These are phyloP conservation scores for Pachyuromys duprasi DNA, from an alignment of 2,797 vertebrate species.

Conservation along the genomic window DNA sequence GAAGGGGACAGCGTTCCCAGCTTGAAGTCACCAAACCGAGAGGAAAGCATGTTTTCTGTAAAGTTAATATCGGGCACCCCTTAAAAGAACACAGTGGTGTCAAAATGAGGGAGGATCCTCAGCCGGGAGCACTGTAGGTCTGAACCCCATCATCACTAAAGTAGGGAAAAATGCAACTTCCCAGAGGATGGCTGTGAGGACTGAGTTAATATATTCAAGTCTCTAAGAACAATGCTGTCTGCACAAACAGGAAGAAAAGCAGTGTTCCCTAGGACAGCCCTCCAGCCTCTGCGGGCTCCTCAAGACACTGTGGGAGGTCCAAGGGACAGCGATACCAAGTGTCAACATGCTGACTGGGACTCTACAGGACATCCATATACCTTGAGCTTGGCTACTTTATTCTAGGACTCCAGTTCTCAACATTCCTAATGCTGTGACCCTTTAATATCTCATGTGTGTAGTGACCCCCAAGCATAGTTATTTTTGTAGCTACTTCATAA, in stretches of 20 bases:
- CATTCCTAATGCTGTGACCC: not conserved
- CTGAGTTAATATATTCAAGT: conserved; percentile 16
- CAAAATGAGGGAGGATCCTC: not conserved
- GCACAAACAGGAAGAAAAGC: conserved; percentile 19
- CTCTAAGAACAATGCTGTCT: conserved; percentile 30
- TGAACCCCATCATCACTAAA: not conserved
- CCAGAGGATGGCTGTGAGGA: not conserved
- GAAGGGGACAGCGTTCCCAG: conserved; percentile 14
- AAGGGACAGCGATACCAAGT: not conserved
- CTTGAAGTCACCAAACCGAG: conserved; percentile 1
- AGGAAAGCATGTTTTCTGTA: not conserved
- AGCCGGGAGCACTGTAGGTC: not conserved
- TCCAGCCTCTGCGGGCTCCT: not conserved
- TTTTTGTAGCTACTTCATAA: not conserved
- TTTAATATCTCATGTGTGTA: not conserved
- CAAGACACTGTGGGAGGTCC: not conserved
- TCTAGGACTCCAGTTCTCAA: not conserved
- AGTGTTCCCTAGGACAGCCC: not conserved
- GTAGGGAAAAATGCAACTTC: not conserved
- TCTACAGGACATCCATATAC: not conserved
- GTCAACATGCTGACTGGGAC: not conserved
- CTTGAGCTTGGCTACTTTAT: conserved; percentile 12
- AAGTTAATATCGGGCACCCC: not conserved
- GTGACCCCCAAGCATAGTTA: too few relatives aligned
- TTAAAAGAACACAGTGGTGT: not conserved